These are phyloP conservation scores for Daboia siamensis DNA, from an alignment of 2,113 vertebrate genomes.

Conservation along the genomic window DNA sequence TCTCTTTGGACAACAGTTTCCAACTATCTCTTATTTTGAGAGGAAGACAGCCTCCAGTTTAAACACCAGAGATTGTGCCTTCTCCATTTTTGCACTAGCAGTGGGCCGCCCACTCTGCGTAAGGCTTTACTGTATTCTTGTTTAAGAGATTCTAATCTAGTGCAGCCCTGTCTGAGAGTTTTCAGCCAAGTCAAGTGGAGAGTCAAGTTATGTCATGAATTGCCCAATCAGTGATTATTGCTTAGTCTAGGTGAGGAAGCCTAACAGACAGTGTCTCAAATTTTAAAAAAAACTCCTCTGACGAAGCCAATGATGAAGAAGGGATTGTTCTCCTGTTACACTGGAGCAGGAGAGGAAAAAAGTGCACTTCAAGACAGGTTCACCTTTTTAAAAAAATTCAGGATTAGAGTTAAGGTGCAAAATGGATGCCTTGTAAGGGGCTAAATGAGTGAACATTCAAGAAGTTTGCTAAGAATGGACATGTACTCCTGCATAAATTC, in stretches of 20 bases:
- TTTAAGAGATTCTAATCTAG: not conserved
- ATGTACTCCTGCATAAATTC: not conserved
- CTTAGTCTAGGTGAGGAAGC: not conserved
- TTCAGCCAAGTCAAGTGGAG: not conserved
- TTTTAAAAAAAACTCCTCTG: not conserved
- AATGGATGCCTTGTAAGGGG: not conserved
- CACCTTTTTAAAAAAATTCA: not conserved
- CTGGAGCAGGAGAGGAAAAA: not conserved
- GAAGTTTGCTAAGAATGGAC: not conserved
- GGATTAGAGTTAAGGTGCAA: not conserved
- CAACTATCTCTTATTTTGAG: not conserved
- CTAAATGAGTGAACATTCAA: not conserved
- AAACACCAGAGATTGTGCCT: not conserved
- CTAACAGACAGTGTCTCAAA: not conserved
- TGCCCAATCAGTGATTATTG: not conserved
- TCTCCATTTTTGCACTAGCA: not conserved
- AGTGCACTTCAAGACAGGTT: not conserved
- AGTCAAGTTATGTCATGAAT: not conserved
- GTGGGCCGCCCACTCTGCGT: not conserved
- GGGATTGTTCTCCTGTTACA: not conserved
- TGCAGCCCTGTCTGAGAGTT: not conserved
- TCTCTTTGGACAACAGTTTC: not conserved
- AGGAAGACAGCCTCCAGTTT: not conserved
- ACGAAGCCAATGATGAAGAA: not conserved
- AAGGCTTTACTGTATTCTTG: not conserved